A percentile compares a stretch with the other conserved stretches of the same genome.
Evolutionary conservation across 1,140 invertebrate species (phyloP).

Genomic region (Portunus trituberculatus): DNA sequence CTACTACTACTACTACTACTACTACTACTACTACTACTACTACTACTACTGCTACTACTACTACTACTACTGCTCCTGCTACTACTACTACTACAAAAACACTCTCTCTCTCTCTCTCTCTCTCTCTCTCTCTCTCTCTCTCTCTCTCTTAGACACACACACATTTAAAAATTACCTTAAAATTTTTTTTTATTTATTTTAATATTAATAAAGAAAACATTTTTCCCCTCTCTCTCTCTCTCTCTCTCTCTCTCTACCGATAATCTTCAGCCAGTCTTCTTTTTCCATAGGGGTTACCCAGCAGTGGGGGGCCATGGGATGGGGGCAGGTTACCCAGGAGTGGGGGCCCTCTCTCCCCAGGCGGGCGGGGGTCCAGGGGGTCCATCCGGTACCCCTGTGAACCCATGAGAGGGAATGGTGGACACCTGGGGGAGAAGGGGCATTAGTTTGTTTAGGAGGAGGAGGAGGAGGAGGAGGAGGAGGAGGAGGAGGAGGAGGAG

Average conservation of each 20-base stretch:
- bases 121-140: conserved; percentile 13
- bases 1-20: background rate
- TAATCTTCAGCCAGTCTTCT: background rate
- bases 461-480: background rate
- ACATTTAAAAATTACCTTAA: too few relatives aligned
- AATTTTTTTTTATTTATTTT: too few relatives aligned
- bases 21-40: too few relatives aligned
- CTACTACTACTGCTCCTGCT: too few relatives aligned
- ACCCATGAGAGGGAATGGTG: background rate
- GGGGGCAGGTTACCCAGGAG: background rate
- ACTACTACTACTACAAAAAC: too few relatives aligned
- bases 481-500: background rate
- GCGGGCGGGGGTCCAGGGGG: background rate
- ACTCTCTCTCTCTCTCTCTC: background rate
- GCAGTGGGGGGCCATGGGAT: background rate
- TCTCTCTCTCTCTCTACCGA: conserved; percentile 30
- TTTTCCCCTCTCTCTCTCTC: conserved; percentile 46
- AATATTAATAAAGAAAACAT: too few relatives aligned
- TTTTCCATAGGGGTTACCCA: background rate
- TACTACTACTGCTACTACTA: too few relatives aligned
- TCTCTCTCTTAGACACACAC: too few relatives aligned
- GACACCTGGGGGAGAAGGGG: background rate
- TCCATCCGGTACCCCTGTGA: background rate
- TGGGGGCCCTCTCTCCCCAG: background rate
- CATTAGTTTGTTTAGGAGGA: too few relatives aligned